Conservation (phyloP, 2,113 vertebrate genomes). For the Anoura caudifer region DNA sequence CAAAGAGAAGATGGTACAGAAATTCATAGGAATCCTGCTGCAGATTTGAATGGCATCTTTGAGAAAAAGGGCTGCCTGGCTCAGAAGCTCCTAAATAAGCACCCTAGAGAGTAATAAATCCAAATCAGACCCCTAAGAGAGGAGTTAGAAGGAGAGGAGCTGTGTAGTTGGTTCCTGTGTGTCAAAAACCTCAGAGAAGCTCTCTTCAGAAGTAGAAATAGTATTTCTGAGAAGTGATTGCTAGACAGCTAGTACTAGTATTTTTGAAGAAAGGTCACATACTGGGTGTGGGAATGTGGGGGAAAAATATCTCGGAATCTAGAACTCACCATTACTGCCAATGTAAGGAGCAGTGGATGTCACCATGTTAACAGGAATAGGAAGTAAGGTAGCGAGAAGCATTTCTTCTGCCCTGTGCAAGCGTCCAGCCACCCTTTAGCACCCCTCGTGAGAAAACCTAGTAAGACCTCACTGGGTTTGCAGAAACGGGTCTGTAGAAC, state of each 20-base stretch:
- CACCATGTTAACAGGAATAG: neutral
- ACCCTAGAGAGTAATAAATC: rapidly evolving
- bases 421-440: neutral
- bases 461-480: neutral
- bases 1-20: neutral
- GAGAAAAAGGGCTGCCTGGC: neutral
- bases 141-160: neutral
- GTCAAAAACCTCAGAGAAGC: neutral
- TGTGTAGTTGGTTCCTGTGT: neutral
- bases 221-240: neutral
- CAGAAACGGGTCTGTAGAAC: neutral
- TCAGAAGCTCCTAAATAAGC: neutral
- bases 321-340: neutral
- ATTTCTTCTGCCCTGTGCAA: neutral
- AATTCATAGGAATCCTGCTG: neutral
- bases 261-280: neutral
- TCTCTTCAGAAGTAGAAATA: neutral
- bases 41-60: neutral
- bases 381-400: neutral
- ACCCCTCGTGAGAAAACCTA: neutral
- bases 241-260: neutral
- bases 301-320: neutral
- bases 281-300: neutral
- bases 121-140: neutral
- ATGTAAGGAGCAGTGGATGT: neutral